Evolutionary conservation across 2,888 invertebrate species (phyloP), one percentile per base, ranked within the genome.

Genomic region (Campoletis raptor): DNA sequence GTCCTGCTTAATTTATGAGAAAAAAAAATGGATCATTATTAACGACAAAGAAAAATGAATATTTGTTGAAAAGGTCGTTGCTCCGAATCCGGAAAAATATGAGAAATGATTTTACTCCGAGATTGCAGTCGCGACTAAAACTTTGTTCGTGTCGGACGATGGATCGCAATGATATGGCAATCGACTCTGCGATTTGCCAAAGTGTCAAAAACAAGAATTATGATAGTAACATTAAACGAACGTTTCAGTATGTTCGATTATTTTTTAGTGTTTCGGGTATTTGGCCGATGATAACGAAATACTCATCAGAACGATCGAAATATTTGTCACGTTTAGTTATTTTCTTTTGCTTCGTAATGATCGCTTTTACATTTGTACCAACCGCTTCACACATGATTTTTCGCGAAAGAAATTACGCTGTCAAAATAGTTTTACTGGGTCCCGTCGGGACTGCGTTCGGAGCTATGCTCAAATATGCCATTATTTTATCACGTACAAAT

Each of bases 271-370:
- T 78, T 69, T 36, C 83, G 30, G 86, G 88, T 15, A 57, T 88
- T 12, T 88, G 88, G 87, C 48, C 81, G 0, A 61, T 84, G 70
- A 24, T 85, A 12, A 81, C 80, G n/a, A 42, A 37, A 6, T 24
- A 69, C 61, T 37, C 84, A 24, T 81, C 84, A 74, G 66, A 24
- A 40, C 30, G 1, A 21, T 3, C 67, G 15, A 74, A 79, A 45
- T 52, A 36, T 64, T 45, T 70, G 2, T 77, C 73, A 2, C 82
- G 54, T 57, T 21, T 83, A 15, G 9, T 81, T 4, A 77, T 82
- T 45, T 8, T 57, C 1, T 2, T 77, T 12, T 84, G 82, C 12
- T 12, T 73, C 21, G 12, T 64, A 30, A 42, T 80, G 10, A 67
- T 77, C 18, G 66, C 77, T 7, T 81, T 74, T 42, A 61, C 73